Conservation (phyloP, 2,113 vertebrate species). For the Poeciliopsis prolifica region DNA sequence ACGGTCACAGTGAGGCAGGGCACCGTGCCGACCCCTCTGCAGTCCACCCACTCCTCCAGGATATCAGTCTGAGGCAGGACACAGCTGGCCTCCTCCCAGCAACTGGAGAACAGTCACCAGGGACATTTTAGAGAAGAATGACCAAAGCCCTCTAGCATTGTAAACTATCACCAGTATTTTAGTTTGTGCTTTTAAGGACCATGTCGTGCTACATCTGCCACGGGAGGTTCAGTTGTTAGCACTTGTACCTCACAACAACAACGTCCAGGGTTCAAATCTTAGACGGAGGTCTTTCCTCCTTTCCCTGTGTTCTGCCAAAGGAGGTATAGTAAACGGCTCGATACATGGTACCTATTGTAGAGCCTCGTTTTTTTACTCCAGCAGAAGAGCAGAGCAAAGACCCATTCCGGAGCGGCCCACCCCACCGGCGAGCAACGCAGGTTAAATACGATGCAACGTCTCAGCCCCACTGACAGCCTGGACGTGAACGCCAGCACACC, state of each 20-base stretch:
- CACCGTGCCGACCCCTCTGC: constrained; percentile 69
- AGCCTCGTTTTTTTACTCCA: neutral
- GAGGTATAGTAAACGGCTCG: neutral
- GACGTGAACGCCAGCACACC: constrained; percentile 68
- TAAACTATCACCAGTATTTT: too few species aligned
- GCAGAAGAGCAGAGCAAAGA: neutral
- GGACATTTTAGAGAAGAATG: neutral
- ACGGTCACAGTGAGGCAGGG: constrained; percentile 82
- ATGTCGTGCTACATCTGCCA: neutral
- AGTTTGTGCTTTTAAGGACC: neutral
- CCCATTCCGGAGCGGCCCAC: too few species aligned
- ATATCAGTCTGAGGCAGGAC: constrained; percentile 68
- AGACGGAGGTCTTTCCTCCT: neutral
- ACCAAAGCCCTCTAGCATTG: too few species aligned
- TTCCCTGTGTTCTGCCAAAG: neutral
- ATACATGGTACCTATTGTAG: neutral
- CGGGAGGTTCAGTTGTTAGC: neutral
- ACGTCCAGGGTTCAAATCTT: neutral
- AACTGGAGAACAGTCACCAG: constrained; percentile 63
- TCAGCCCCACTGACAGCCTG: neutral
- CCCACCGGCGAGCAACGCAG: too few species aligned
- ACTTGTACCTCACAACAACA: neutral
- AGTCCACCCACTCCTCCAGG: constrained; percentile 77
- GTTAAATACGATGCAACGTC: neutral
- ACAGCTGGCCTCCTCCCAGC: constrained; percentile 78